A percentile compares a stretch with the other conserved stretches of the same genome.
Conservation (phyloP, 2,113 vertebrate genomes). For the Sylvilagus bachmani region DNA sequence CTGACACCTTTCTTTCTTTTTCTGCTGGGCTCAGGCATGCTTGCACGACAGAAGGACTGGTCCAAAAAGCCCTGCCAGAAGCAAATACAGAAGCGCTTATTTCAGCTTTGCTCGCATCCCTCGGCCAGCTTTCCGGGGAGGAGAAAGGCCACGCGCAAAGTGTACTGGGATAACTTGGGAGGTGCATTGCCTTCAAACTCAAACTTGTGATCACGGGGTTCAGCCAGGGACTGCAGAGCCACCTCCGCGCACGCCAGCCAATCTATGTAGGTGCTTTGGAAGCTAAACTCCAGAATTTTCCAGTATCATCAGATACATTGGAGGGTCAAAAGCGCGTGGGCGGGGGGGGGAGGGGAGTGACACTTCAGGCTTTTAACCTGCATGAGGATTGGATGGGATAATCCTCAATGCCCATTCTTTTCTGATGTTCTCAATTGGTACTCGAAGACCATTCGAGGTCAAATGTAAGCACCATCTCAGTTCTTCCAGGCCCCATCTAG, state of each 20-base stretch:
- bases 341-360: not conserved
- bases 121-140: not conserved
- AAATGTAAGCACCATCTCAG: not conserved
- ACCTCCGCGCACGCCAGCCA: not conserved
- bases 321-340: not conserved
- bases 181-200: not conserved
- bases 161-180: slow-evolving; percentile 2
- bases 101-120: not conserved
- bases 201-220: not conserved
- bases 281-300: slow-evolving; percentile 19
- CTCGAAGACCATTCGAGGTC: not conserved
- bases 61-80: slow-evolving; percentile 8
- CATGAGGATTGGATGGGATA: not conserved
- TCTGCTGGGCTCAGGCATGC: not conserved
- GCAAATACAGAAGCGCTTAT: not conserved
- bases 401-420: not conserved
- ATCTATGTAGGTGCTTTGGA: not conserved
- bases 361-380: not conserved
- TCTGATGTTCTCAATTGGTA: not conserved
- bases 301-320: not conserved
- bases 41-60: slow-evolving; percentile 4
- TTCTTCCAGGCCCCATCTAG: not conserved
- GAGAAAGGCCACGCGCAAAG: not conserved
- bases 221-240: not conserved
- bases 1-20: not conserved